phyloP scores from a whole-genome alignment of 2,797 vertebrate species.

The Uromys caudimaculatus region DNA sequence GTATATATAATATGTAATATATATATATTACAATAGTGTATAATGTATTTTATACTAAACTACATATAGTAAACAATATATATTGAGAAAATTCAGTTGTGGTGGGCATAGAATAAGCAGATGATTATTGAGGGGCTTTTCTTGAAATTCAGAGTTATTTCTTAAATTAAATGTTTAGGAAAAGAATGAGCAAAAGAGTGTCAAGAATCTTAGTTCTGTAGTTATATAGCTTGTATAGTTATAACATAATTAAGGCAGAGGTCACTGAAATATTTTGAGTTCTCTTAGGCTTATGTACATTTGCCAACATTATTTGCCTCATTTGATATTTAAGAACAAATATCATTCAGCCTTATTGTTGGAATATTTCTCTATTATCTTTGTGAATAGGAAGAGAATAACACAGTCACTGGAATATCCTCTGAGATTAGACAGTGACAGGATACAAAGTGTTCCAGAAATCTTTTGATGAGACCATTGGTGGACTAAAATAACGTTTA shows the following conservation, averaged over 20 bases:
- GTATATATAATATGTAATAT: too few relatives aligned
- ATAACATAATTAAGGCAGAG: not conserved
- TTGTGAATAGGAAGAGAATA: not conserved
- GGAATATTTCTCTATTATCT: not conserved
- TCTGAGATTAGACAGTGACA: not conserved
- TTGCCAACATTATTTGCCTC: not conserved
- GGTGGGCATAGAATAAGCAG: not conserved
- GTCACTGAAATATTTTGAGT: not conserved
- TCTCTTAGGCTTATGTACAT: not conserved
- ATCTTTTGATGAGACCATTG: not conserved
- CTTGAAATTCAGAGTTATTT: not conserved
- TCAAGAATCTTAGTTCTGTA: not conserved
- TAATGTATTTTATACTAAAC: not conserved
- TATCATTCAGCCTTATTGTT: not conserved
- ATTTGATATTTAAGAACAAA: not conserved
- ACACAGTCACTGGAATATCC: not conserved
- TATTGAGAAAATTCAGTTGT: not conserved
- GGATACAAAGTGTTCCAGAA: not conserved
- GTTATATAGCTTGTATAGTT: not conserved
- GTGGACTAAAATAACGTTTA: conserved; percentile 12
- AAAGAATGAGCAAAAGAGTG: not conserved
- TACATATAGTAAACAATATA: not conserved
- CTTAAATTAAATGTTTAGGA: not conserved
- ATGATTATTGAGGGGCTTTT: not conserved
- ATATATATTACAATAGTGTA: not conserved